Percentiles rank a stretch among this genome's conserved stretches.
Evolutionary conservation across 2,113 vertebrate genomes (phyloP).

Genomic region (Vidua macroura): DNA sequence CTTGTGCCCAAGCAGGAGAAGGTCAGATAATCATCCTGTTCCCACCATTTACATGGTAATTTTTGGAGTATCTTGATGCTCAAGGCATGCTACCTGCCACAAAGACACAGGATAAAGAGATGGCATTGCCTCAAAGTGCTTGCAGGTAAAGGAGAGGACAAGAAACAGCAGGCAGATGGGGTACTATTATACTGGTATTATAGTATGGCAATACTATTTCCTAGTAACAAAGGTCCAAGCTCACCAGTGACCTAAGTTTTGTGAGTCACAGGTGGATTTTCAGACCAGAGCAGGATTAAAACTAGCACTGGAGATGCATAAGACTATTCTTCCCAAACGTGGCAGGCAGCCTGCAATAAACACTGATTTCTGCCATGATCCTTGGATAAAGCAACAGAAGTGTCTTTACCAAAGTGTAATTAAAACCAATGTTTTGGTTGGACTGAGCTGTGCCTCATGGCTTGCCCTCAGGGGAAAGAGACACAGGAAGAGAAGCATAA

Average conservation of each 20-base stretch:
- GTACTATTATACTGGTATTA: neutral
- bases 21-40: neutral
- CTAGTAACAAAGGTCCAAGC: neutral
- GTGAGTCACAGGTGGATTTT: neutral
- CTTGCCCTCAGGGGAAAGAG: neutral
- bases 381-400: neutral
- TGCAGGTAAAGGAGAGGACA: neutral
- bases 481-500: neutral
- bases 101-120: neutral
- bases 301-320: neutral
- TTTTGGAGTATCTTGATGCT: neutral
- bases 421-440: neutral
- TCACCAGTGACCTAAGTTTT: neutral
- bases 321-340: neutral
- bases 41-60: neutral
- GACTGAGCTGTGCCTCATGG: neutral
- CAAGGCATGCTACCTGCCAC: neutral
- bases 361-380: neutral
- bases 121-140: neutral
- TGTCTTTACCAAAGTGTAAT: neutral
- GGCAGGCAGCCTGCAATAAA: neutral
- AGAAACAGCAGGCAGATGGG: neutral
- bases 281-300: neutral
- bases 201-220: neutral
- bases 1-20: neutral